These are phyloP conservation scores for Apomyelois bistriatella DNA, from an alignment of 2,888 invertebrate genomes.

Conservation along the genomic window DNA sequence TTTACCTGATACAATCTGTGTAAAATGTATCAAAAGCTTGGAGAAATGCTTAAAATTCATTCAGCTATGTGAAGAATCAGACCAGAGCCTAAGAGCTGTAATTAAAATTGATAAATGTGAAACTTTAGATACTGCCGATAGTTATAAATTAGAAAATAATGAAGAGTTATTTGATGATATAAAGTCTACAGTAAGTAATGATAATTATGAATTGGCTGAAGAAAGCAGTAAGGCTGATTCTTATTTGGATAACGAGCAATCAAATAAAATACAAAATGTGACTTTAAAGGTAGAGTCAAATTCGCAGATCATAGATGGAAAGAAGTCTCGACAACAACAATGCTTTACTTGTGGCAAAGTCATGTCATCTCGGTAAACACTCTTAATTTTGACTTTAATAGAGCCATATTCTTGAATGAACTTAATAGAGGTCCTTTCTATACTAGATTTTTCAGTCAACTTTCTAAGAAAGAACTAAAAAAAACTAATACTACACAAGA, in stretches of 20 bases:
- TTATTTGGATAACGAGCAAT: not conserved
- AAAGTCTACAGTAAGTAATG: not conserved
- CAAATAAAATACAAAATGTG: not conserved
- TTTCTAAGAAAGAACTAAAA: too few species aligned
- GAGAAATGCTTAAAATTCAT: conserved; percentile 55
- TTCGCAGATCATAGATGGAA: conserved; percentile 16
- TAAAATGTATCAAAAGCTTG: conserved; percentile 45
- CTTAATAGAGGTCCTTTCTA: too few species aligned
- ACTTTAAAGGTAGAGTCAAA: not conserved
- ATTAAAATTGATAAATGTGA: conserved; percentile 29
- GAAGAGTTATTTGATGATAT: conserved; percentile 17
- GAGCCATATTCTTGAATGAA: too few species aligned
- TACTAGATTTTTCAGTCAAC: too few species aligned
- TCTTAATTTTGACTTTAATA: conserved; percentile 9
- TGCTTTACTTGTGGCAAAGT: conserved; percentile 76
- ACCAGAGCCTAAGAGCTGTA: conserved; percentile 41
- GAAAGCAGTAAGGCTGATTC: not conserved
- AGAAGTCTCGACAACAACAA: conserved; percentile 49
- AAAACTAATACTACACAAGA: too few species aligned
- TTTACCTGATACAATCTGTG: conserved; percentile 55
- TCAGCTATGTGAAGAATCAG: conserved; percentile 49
- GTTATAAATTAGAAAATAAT: conserved; percentile 13
- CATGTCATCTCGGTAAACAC: conserved; percentile 67
- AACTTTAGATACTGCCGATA: conserved; percentile 23
- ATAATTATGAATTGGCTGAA: conserved; percentile 8